These are phyloP conservation scores for chimpanzee (Pan troglodytes) DNA, from an alignment of 2,113 vertebrate genomes.

Conservation along the genomic window NHGRI_mPanTro3-v2.1_pri NC_072398.2:42857001-42857500, in stretches of 20 bases:
- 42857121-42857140: not conserved
- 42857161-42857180: not conserved
- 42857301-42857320: slow-evolving; percentile 30
- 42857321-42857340: slow-evolving; percentile 34
- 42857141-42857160: not conserved
- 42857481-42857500: not conserved
- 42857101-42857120: not conserved
- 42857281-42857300: slow-evolving; percentile 21
- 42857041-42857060: not conserved
- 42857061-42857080: slow-evolving; percentile 14
- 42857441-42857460: slow-evolving; percentile 20
- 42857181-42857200: slow-evolving; percentile 21
- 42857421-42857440: slow-evolving; percentile 50
- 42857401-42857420: slow-evolving; percentile 44
- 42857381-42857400: not conserved
- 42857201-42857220: slow-evolving; percentile 32
- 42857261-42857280: slow-evolving; percentile 48
- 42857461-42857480: not conserved
- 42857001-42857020: slow-evolving; percentile 37
- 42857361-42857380: slow-evolving; percentile 53
- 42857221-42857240: not conserved
- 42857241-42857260: slow-evolving; percentile 47
- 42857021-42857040: not conserved
- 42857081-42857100: not conserved
- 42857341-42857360: slow-evolving; percentile 64